Percentiles rank a stretch among this genome's conserved stretches.
Conservation (phyloP, 2,888 invertebrate species). For the Julus scanicus region DNA sequence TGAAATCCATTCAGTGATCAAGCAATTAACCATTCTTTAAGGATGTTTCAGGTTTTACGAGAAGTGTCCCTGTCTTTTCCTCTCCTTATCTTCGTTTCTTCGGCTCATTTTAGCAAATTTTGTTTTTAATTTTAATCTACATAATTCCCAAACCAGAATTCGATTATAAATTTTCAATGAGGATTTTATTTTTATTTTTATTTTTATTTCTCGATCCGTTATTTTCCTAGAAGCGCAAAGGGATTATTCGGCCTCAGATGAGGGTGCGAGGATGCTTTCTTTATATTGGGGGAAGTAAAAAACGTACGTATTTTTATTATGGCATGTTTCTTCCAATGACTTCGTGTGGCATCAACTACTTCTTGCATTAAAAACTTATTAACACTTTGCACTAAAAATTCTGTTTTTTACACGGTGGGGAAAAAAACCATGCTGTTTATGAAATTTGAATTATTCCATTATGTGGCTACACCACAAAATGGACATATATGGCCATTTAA, state of each 20-base stretch:
- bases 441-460: too few species aligned
- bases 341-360: constrained; percentile 21
- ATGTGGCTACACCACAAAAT: too few species aligned
- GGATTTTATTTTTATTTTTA: constrained; percentile 19
- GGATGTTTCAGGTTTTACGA: too few species aligned
- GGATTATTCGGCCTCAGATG: constrained; percentile 57
- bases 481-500: too few species aligned
- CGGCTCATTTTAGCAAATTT: background rate
- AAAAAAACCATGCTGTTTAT: too few species aligned
- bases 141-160: background rate
- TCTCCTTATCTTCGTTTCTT: background rate
- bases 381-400: background rate
- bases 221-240: constrained; percentile 55
- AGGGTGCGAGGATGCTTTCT: constrained; percentile 56
- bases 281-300: constrained; percentile 58
- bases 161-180: background rate
- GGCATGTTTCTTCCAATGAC: constrained; percentile 27
- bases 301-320: constrained; percentile 57
- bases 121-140: background rate
- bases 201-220: constrained; percentile 47
- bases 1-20: too few species aligned
- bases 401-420: too few species aligned
- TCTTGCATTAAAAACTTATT: background rate
- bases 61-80: background rate
- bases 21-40: too few species aligned